Evolutionary conservation across 2,888 invertebrate genomes (phyloP), one percentile per base, ranked within the genome.

Genomic region (Meandrusa payeni): DNA sequence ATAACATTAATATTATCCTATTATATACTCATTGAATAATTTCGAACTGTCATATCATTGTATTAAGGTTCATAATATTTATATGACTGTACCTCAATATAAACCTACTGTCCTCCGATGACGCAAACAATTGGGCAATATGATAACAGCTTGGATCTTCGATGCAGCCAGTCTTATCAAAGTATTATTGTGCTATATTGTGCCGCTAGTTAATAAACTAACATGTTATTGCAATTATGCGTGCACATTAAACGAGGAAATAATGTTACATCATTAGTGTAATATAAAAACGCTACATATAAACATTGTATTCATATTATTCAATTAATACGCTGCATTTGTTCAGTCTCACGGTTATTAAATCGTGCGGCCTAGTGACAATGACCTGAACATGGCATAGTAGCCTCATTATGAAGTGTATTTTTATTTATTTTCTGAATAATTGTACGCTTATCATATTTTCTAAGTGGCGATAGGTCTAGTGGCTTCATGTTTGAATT

Each of bases 131-230:
- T 22, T 19, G n/a, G 11, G 9, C 22, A 50, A 55, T 51, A 47
- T 51, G 51, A 58, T 55, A 53, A 50, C 58, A 55, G 56, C 32
- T 28, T 48, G 61, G 57, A 60, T 57, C 54, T 51, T 46, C 52
- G 51, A 48, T 51, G 50, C 50, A 33, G 29, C 44, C 41, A 27
- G 11, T 54, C 51, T 58, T 56, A 54, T 56, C 55, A 39, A 43
- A 50, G 36, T 24, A 12, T 43, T 51, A 51, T 45, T 38, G 24
- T 24, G 12, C 29, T 38, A 24, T 33, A 26, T n/a, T n/a, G 28
- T 4, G n/a, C 13, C 13, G 19, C 6, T 23, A 24, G 13, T 20
- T 24, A 26, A 43, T 37, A 12, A 38, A n/a, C n/a, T 39, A 26
- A 37, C 43, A 37, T 46, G 33, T 47, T 34, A 47, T 44, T 27